A percentile compares a stretch with the other conserved stretches of the same genome.
phyloP scores from a whole-genome alignment of 2,888 invertebrate genomes.

The Idaea aversata region DNA sequence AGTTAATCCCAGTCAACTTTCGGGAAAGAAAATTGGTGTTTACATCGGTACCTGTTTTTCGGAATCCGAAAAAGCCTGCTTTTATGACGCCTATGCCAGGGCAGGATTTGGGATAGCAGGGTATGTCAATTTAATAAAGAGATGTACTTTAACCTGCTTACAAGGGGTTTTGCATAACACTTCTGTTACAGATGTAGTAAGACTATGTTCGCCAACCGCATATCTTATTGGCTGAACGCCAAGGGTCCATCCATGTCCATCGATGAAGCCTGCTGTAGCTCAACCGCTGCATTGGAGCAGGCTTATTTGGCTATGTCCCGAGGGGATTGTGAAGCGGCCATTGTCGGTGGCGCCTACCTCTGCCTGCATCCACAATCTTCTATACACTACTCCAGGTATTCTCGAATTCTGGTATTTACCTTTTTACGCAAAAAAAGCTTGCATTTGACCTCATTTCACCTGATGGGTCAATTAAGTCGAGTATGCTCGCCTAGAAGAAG shows the following conservation, averaged over 20 bases:
- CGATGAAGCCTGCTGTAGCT: too few species aligned
- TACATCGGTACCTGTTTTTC: constrained; percentile 45
- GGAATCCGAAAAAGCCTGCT: constrained; percentile 78
- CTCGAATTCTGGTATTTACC: too few species aligned
- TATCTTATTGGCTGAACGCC: too few species aligned
- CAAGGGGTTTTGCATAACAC: too few species aligned
- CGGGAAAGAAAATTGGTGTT: constrained; percentile 72
- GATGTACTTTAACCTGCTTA: too few species aligned
- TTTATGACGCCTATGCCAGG: constrained; percentile 20
- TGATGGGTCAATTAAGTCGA: too few species aligned
- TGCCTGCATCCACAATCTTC: constrained; percentile 10
- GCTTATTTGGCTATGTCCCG: too few species aligned
- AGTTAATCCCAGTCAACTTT: constrained; percentile 74
- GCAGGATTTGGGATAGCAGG: constrained; percentile 29
- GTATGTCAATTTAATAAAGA: constrained; percentile 11
- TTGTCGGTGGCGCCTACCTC: constrained; percentile 76
- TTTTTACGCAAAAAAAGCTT: too few species aligned
- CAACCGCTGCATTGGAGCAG: too few species aligned
- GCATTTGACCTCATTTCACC: too few species aligned
- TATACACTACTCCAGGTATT: constrained; percentile 32
- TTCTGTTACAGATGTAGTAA: constrained; percentile 35
- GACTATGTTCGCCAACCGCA: constrained; percentile 19
- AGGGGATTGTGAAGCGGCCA: constrained; percentile 49
- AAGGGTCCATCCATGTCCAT: too few species aligned
- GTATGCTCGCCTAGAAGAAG: too few species aligned